Evolutionary conservation across 1,140 invertebrate genomes (phyloP).

Genomic region (Thrips palmi): DNA sequence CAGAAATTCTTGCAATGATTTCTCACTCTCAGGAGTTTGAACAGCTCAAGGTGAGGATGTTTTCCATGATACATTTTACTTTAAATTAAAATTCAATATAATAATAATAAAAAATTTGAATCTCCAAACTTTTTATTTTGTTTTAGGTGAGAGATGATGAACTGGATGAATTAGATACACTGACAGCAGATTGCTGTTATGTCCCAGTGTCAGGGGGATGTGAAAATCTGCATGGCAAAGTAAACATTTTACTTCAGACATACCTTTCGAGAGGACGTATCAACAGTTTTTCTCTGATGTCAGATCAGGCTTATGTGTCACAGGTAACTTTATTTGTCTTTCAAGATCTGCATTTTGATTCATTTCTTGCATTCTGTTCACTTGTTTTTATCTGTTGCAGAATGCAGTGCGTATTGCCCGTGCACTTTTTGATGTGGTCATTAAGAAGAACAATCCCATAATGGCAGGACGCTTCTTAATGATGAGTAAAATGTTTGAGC

Average conservation of each 20-base stretch:
- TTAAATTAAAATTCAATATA: constrained; percentile 9
- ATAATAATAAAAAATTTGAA: constrained; percentile 6
- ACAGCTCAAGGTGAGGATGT: constrained; percentile 64
- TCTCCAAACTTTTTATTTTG: constrained; percentile 10
- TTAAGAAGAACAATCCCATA: constrained; percentile 75
- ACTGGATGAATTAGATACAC: constrained; percentile 66
- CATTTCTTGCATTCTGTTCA: constrained; percentile 6
- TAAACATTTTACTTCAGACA: constrained; percentile 90
- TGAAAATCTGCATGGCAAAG: constrained; percentile 88
- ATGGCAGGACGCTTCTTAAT: constrained; percentile 64
- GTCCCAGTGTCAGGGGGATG: constrained; percentile 55
- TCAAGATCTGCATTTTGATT: not conserved
- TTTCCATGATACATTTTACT: constrained; percentile 10
- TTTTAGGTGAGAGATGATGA: constrained; percentile 83
- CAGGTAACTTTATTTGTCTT: constrained; percentile 40
- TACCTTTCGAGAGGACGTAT: constrained; percentile 65
- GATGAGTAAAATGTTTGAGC: constrained; percentile 79
- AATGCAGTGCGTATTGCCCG: constrained; percentile 79
- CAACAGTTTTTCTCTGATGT: constrained; percentile 75
- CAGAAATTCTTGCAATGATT: constrained; percentile 73
- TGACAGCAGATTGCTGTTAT: constrained; percentile 51
- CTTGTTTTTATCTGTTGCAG: constrained; percentile 26
- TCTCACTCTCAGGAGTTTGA: constrained; percentile 87
- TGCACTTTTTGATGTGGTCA: constrained; percentile 85
- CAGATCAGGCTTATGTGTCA: constrained; percentile 83